Evolutionary conservation across 1,140 invertebrate genomes (phyloP).

Genomic region (Polyergus mexicanus): DNA sequence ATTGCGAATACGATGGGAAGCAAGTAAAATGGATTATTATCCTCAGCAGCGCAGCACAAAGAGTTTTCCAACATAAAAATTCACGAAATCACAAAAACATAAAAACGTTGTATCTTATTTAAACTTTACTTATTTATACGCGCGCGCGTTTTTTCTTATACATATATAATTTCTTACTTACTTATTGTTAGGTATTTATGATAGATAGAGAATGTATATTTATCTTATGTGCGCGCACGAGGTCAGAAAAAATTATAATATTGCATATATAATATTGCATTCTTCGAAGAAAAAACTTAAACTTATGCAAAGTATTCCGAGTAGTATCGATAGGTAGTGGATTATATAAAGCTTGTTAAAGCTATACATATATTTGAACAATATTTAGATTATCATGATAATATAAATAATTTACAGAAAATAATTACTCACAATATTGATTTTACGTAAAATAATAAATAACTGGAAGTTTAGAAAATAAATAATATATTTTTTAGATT

Average conservation of each 20-base stretch:
- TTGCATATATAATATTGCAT: not conserved
- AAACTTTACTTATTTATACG: not conserved
- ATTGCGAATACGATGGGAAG: not conserved
- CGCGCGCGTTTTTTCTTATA: no score
- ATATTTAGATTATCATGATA: not conserved
- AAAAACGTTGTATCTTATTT: not conserved
- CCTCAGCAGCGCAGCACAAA: not conserved
- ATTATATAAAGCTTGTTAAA: conserved; percentile 19
- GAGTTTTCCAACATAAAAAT: not conserved
- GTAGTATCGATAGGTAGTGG: conserved; percentile 19
- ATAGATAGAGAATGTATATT: conserved; percentile 2
- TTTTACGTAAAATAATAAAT: conserved; percentile 18
- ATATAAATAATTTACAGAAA: conserved; percentile 2
- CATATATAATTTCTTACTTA: not conserved
- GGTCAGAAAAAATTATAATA: not conserved
- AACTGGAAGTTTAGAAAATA: not conserved
- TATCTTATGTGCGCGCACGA: not conserved
- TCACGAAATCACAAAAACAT: not conserved
- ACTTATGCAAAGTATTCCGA: not conserved
- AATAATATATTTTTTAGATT: conserved; percentile 4
- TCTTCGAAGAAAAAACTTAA: conserved; percentile 7
- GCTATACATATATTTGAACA: not conserved
- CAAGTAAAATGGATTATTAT: conserved; percentile 2
- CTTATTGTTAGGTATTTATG: not conserved
- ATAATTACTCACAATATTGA: not conserved